Conservation (phyloP, 2,113 vertebrate genomes). For the Himantopus leucocephalus region DNA sequence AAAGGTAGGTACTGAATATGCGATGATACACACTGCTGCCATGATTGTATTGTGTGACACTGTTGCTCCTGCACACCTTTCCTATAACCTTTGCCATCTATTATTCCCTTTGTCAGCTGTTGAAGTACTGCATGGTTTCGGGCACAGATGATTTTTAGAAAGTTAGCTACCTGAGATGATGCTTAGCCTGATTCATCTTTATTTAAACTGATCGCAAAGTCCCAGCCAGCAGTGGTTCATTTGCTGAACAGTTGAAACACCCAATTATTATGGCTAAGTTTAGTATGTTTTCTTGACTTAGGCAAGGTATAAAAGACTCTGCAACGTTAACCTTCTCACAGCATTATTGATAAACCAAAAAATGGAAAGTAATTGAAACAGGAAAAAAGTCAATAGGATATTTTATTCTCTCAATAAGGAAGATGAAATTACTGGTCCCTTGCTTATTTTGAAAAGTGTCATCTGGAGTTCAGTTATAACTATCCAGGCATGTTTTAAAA, state of each 20-base stretch:
- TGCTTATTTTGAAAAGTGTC: background rate
- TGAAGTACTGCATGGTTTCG: background rate
- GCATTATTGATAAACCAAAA: background rate
- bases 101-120: background rate
- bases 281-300: background rate
- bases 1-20: background rate
- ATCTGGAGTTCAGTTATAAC: background rate
- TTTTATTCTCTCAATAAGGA: background rate
- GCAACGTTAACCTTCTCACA: background rate
- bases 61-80: background rate
- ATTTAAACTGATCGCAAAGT: background rate
- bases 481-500: background rate
- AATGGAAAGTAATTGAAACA: background rate
- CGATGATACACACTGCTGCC: background rate
- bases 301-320: background rate
- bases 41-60: background rate
- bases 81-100: background rate
- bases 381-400: background rate
- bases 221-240: background rate
- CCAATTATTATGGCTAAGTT: background rate
- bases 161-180: background rate
- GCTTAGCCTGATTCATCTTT: background rate
- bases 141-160: background rate
- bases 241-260: background rate
- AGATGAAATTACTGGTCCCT: background rate